A percentile compares a stretch with the other conserved stretches of the same genome.
Conservation (phyloP, 2,113 vertebrate genomes). For the Felis chaus region DNA sequence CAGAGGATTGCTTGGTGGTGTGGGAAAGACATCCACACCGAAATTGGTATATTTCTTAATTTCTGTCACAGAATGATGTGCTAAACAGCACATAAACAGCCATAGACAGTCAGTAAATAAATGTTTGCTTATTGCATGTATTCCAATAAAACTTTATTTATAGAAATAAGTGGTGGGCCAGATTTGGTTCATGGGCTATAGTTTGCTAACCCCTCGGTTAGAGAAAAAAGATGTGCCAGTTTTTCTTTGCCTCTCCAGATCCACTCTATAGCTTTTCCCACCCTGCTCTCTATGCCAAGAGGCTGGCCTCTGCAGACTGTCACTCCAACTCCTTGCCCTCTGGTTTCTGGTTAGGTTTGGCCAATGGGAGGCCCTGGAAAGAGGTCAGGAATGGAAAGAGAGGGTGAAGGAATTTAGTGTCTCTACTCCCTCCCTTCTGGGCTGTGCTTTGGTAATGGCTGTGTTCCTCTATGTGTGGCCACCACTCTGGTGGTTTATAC, state of each 20-base stretch:
- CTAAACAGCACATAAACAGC: background rate
- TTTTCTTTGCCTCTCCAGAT: background rate
- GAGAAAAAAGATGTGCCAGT: background rate
- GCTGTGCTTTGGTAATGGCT: background rate
- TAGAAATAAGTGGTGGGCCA: background rate
- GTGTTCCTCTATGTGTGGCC: background rate
- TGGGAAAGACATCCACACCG: background rate
- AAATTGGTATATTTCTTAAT: background rate
- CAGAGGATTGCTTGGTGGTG: background rate
- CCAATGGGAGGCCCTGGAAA: background rate
- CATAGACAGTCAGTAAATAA: background rate
- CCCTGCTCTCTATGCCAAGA: background rate
- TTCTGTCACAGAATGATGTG: background rate
- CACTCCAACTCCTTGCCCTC: background rate
- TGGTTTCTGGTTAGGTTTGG: background rate
- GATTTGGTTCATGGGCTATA: background rate
- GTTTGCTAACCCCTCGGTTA: background rate
- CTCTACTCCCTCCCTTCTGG: background rate
- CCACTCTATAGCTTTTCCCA: background rate
- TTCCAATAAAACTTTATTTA: conserved; percentile 20
- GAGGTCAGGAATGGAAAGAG: background rate
- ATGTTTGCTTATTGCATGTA: background rate
- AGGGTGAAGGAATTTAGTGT: background rate
- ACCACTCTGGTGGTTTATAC: background rate
- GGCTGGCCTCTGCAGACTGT: background rate